phyloP scores from a whole-genome alignment of 2,113 vertebrate species.

The Amphiprion percula region DNA sequence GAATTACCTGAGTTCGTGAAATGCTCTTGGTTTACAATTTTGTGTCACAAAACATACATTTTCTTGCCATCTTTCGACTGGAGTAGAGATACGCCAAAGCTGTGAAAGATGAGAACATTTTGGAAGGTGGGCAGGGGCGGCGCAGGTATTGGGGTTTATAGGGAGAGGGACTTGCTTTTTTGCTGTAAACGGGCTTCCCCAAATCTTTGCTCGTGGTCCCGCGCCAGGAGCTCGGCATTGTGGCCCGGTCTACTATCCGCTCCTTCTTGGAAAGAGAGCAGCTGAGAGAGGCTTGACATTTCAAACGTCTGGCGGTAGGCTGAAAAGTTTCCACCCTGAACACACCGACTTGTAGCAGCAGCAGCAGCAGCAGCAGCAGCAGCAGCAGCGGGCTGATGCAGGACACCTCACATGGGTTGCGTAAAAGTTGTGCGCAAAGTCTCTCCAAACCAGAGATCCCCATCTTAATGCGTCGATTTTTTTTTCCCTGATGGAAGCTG shows the following conservation, averaged over 20 bases:
- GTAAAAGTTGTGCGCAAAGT: neutral
- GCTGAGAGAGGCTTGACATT: conserved; percentile 77
- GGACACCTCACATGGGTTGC: conserved; percentile 19
- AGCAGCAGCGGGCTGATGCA: conserved; percentile 21
- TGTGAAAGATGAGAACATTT: conserved; percentile 66
- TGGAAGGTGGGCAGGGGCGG: conserved; percentile 66
- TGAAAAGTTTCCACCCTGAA: conserved; percentile 71
- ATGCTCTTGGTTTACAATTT: neutral
- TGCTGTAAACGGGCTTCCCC: conserved; percentile 34
- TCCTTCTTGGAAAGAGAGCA: conserved; percentile 71
- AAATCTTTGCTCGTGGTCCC: conserved; percentile 37
- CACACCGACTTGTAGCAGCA: conserved; percentile 30
- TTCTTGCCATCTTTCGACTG: neutral
- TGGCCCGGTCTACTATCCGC: conserved; percentile 47
- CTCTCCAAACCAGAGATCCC: neutral
- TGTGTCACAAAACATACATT: neutral
- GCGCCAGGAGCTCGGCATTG: conserved; percentile 64
- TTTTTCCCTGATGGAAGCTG: neutral
- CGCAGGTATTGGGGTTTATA: conserved; percentile 63
- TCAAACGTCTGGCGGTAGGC: conserved; percentile 74
- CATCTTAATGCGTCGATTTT: neutral
- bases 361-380: neutral
- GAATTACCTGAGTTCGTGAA: too few relatives aligned
- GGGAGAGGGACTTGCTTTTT: conserved; percentile 19
- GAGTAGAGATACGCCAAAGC: conserved; percentile 3